Evolutionary conservation across 1,140 invertebrate genomes (phyloP), one percentile per base, ranked within the genome.

Genomic region (Lerema accius): DNA sequence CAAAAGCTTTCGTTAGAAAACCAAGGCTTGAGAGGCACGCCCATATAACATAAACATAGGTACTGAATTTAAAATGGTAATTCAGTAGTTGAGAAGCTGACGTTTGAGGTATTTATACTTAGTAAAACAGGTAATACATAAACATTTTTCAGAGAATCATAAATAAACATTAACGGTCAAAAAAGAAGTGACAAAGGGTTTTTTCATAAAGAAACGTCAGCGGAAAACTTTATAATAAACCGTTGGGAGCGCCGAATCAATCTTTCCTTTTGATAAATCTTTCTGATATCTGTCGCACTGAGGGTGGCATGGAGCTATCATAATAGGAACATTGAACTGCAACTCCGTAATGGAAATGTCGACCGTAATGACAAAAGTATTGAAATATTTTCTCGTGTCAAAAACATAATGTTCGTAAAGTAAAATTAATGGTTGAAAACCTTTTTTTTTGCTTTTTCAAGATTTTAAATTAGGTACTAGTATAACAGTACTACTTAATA

Each of bases 321-420:
- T 55, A 55, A 55, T 55, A 19, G 37, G 37, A 55, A 55, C 50
- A 42, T 55, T 42, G 50, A 40, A 55, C 37, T 40, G 37, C 32
- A 42, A 42, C 39, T 17, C 37, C 42, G 37, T 40, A 55, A 55
- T 55, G 17, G 50, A 55, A 55, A 55, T 55, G 37, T 40, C 35
- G 35, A 13, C 19, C 37, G 37, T 16, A 55, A 55, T 26, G 37
- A 16, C 15, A 55, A 55, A 55, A 55, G 17, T 55, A 55, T 40
- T 42, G 35, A 55, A 55, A 42, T 55, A 40, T 51, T 51, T 51
- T 51, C 16, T n/a, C n/a, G n/a, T n/a, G n/a, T n/a, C n/a, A n/a
- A n/a, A n/a, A n/a, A n/a, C n/a, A n/a, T n/a, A n/a, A n/a, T n/a
- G n/a, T n/a, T n/a, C n/a, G n/a, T n/a, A n/a, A n/a, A n/a, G n/a